These are phyloP conservation scores for Teleiodes luculella DNA, from an alignment of 2,888 invertebrate genomes.

Conservation along the genomic window DNA sequence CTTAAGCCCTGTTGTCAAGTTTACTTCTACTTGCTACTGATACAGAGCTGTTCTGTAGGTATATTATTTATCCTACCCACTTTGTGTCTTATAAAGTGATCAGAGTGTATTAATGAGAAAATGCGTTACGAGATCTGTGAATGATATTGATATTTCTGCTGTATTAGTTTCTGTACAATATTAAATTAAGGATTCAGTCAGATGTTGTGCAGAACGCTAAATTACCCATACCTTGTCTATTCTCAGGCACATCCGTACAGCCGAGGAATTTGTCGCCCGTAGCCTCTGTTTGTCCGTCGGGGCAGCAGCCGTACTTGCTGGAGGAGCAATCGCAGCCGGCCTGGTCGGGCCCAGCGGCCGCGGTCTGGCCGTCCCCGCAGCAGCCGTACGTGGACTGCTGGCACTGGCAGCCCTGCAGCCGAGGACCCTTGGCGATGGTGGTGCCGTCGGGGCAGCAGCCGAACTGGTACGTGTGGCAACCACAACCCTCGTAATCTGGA, in stretches of 20 bases:
- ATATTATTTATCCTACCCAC: no score
- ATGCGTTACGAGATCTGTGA: no score
- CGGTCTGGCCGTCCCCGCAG: constrained; percentile 89
- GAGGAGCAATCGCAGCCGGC: constrained; percentile 90
- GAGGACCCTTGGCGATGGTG: constrained; percentile 83
- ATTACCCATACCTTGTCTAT: constrained; percentile 79
- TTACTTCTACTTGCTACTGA: no score
- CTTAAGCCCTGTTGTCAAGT: no score
- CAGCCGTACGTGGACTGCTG: constrained; percentile 87
- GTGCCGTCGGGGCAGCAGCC: constrained; percentile 94
- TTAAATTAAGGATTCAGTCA: no score
- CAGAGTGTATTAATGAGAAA: no score
- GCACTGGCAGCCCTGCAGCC: constrained; percentile 85
- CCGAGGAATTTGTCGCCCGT: constrained; percentile 90
- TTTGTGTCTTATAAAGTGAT: no score
- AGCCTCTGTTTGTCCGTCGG: constrained; percentile 88
- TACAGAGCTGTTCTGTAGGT: no score
- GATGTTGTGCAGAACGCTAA: no score
- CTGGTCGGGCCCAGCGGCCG: constrained; percentile 85
- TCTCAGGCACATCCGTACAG: constrained; percentile 84
- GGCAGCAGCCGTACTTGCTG: constrained; percentile 90
- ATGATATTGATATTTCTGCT: no score
- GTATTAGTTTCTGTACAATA: no score
- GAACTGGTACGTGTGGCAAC: constrained; percentile 90
- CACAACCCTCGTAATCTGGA: constrained; percentile 88